phyloP scores from a whole-genome alignment of 2,797 vertebrate species.

The Onychomys arenicola region DNA sequence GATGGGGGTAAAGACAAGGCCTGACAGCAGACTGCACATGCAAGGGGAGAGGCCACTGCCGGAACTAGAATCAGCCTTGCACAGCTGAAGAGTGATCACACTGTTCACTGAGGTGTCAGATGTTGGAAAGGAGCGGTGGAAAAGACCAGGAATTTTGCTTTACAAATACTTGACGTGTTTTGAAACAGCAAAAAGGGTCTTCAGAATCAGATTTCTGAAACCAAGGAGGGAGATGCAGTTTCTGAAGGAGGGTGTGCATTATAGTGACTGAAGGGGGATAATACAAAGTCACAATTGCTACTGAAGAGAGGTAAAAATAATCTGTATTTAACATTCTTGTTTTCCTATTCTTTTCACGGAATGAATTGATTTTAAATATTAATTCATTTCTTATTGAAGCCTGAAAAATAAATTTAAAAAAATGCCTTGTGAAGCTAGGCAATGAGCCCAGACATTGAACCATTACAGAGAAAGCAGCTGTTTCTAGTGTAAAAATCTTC shows the following conservation, averaged over 20 bases:
- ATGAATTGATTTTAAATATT: constrained; percentile 35
- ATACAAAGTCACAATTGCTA: background rate
- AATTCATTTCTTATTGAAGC: constrained; percentile 37
- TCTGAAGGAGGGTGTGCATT: background rate
- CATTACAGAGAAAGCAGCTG: constrained; percentile 30
- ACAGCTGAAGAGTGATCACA: background rate
- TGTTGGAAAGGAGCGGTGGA: background rate
- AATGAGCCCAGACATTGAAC: background rate
- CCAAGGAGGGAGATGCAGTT: background rate
- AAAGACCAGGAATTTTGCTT: background rate
- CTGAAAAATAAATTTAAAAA: background rate
- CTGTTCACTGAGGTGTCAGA: background rate
- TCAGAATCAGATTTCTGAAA: background rate
- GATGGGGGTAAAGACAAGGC: background rate
- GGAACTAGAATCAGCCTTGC: background rate
- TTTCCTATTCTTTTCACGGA: constrained; percentile 21
- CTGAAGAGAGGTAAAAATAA: background rate
- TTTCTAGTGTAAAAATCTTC: constrained; percentile 26
- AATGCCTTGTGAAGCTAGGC: background rate
- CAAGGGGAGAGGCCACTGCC: background rate
- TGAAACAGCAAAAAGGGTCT: background rate
- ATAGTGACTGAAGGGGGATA: background rate
- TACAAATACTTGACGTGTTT: background rate
- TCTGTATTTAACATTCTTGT: background rate
- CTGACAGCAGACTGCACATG: background rate